Conservation (phyloP, 37 sponge, comb jelly and placozoan genomes). For the Aphrocallistes beatrix region DNA sequence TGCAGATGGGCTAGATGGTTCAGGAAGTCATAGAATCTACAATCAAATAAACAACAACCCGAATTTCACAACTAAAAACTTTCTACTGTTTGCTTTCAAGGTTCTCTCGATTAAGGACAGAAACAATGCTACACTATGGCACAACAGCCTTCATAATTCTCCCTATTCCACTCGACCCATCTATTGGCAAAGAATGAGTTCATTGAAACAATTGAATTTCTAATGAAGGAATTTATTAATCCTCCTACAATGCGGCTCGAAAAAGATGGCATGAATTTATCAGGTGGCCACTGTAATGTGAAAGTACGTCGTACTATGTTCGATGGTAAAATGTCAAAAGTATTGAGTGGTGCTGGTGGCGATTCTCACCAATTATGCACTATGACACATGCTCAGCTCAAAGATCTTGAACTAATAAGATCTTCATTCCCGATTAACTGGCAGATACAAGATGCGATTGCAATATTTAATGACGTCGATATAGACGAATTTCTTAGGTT, state of each 20-base stretch:
- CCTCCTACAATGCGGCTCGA: neutral
- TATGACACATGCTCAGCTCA: neutral
- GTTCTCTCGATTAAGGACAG: neutral
- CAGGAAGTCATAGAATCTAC: neutral
- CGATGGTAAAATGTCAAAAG: constrained; percentile 16
- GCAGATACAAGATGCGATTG: neutral
- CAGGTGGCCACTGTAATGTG: neutral
- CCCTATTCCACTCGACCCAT: neutral
- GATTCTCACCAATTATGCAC: neutral
- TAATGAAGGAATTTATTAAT: constrained; percentile 3
- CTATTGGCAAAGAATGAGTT: neutral
- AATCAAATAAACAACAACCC: constrained; percentile 2
- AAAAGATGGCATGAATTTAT: neutral
- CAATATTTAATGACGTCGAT: neutral
- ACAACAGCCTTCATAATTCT: neutral
- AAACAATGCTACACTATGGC: neutral
- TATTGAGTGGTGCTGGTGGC: neutral
- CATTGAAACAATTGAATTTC: neutral
- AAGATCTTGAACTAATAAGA: neutral
- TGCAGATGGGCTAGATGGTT: constrained; percentile 14
- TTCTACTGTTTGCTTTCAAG: constrained; percentile 4
- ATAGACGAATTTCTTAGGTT: neutral
- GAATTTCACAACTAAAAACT: neutral
- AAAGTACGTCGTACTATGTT: constrained; percentile 10
- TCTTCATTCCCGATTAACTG: neutral